Base-by-base conservation (phyloP, 2,888 invertebrate species). In the Meliscaeva auricollis region DNA sequence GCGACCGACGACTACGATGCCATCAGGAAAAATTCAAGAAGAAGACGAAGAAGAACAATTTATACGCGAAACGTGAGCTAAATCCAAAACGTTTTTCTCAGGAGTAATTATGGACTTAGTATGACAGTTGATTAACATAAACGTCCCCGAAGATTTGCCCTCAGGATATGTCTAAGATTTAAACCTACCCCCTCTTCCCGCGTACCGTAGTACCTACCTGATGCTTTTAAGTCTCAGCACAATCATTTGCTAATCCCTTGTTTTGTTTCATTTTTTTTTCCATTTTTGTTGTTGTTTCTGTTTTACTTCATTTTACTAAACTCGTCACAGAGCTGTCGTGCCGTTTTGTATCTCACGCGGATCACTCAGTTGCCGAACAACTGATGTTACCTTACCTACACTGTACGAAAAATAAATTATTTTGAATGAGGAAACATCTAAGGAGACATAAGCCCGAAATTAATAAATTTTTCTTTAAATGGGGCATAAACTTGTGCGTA, bases 81-180 rank as follows among this genome's bases (percentile, higher is more conserved):
- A 81, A 81, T 85, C 62, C 85, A 62, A 76, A 85, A 84, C 72
- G 73, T 81, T 85, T 85, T 85, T 85, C 85, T 85, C 85, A 81
- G 81, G 81, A 81, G 85, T 85, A 85, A 85, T 85, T 85, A 85
- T 81, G 81, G 85, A 77, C 85, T 85, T 81, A 76, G 85, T 66
- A 85, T 85, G 85, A 85, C 85, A 85, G 85, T 85, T 85, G 85
- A 85, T 85, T 85, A 85, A 85, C 85, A 85, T 85, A 85, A 85
- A 85, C 81, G 85, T 85, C 85, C 73, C 81, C 76, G 81, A 73
- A 76, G 85, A 81, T 81, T 76, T 80, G 85, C 75, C 85, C 85
- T 85, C 44, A 73, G 85, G 85, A 81, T 77, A 62, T 72, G 46
- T 54, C 60, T 60, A 54, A 46, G 64, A 56, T 15, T 54, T 54